Evolutionary conservation across 1,140 invertebrate species (phyloP).

Genomic region (Melitaea cinxia): DNA sequence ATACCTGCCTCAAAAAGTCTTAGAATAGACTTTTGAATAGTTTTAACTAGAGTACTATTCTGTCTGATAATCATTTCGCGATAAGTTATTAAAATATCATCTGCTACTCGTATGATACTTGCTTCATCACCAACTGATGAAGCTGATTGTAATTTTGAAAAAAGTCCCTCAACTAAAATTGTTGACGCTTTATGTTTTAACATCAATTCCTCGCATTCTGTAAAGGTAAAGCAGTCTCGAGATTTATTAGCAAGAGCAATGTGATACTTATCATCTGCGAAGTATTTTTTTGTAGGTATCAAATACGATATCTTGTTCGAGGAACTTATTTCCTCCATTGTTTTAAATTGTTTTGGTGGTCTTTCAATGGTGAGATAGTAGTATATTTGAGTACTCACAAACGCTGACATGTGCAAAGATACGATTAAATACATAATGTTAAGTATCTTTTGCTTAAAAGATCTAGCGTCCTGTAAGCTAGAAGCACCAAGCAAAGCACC

Average conservation of each 20-base stretch:
- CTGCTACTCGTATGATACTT: conserved; percentile 45
- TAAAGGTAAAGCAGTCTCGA: conserved; percentile 47
- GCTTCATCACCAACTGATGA: conserved; percentile 61
- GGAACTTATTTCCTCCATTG: conserved; percentile 52
- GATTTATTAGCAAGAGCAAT: conserved; percentile 54
- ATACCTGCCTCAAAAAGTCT: conserved; percentile 66
- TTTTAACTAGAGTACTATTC: conserved; percentile 38
- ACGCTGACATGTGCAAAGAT: conserved; percentile 57
- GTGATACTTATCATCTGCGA: conserved; percentile 54
- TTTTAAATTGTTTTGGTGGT: conserved; percentile 52
- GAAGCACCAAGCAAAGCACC: conserved; percentile 56
- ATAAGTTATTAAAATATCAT: conserved; percentile 56
- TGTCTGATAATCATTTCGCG: conserved; percentile 69
- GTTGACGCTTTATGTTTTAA: too few relatives aligned
- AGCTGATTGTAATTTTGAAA: conserved; percentile 46
- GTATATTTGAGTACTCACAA: conserved; percentile 59
- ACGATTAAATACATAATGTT: conserved; percentile 55
- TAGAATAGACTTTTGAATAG: conserved; percentile 42
- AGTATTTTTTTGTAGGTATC: conserved; percentile 46
- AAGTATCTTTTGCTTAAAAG: conserved; percentile 60
- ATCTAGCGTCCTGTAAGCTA: conserved; percentile 46
- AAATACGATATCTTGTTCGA: conserved; percentile 55
- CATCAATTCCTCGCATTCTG: conserved; percentile 49
- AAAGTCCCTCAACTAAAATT: conserved; percentile 33
- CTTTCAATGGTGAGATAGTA: conserved; percentile 59